Conservation (phyloP, 2,113 vertebrate species). For the Daphoenositta chrysoptera region DNA sequence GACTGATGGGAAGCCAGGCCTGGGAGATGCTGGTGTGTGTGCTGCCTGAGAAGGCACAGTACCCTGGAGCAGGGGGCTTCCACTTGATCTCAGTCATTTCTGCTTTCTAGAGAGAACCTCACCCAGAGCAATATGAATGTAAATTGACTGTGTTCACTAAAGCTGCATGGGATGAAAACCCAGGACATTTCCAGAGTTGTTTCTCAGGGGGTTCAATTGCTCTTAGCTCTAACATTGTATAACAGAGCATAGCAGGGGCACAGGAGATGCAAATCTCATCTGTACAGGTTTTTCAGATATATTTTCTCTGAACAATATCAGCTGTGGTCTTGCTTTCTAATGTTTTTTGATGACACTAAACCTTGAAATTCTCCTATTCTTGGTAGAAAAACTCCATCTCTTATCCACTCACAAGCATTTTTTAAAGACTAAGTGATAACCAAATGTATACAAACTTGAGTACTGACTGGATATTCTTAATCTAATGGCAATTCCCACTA, state of each 20-base stretch:
- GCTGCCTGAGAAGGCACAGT: neutral
- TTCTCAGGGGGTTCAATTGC: neutral
- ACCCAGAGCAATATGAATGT: neutral
- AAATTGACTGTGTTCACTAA: neutral
- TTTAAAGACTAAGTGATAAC: neutral
- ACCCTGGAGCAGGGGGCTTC: neutral
- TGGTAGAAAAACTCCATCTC: neutral
- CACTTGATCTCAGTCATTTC: neutral
- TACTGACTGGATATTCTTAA: neutral
- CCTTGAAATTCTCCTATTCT: neutral
- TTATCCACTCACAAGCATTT: neutral
- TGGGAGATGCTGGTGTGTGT: neutral
- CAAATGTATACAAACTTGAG: neutral
- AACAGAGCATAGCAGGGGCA: neutral
- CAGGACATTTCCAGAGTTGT: neutral
- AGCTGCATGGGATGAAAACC: neutral
- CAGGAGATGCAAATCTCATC: neutral
- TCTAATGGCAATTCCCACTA: neutral
- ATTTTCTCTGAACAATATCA: neutral
- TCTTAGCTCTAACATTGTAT: neutral
- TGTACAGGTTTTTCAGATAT: constrained; percentile 7
- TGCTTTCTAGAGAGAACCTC: neutral
- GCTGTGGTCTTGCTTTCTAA: constrained; percentile 2
- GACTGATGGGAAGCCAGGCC: neutral
- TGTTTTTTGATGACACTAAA: constrained; percentile 12